Evolutionary conservation across 2,113 vertebrate species (phyloP).

Genomic region (Triplophysa tibetana): DNA sequence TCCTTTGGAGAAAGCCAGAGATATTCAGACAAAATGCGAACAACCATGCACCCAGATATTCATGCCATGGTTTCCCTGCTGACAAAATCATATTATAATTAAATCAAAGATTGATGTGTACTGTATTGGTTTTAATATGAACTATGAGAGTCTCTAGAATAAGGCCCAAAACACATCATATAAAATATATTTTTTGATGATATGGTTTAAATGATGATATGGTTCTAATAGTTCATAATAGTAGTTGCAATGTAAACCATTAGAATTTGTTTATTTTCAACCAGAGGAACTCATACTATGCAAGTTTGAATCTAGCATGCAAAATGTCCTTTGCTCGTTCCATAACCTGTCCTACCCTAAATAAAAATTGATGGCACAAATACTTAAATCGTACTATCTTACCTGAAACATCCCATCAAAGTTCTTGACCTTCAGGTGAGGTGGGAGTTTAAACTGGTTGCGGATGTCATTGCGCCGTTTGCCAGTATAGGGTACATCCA

Average conservation of each 20-base stretch:
- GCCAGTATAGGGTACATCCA: slow-evolving; percentile 81
- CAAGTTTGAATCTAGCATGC: not conserved
- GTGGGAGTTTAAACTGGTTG: slow-evolving; percentile 83
- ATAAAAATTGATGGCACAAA: not conserved
- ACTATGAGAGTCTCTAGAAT: too few relatives aligned
- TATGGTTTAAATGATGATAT: too few relatives aligned
- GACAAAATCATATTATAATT: too few relatives aligned
- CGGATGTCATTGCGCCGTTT: slow-evolving; percentile 84
- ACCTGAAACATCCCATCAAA: slow-evolving; percentile 83
- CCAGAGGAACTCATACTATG: too few relatives aligned
- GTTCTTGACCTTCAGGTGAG: slow-evolving; percentile 83
- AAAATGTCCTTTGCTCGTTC: not conserved
- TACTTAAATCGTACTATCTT: not conserved
- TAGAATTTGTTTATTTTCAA: not conserved
- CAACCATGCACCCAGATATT: not conserved
- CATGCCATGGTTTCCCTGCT: not conserved
- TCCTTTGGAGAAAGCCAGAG: slow-evolving; percentile 64
- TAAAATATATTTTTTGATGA: too few relatives aligned
- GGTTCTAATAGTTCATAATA: too few relatives aligned
- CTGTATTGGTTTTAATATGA: too few relatives aligned
- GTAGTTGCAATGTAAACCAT: not conserved
- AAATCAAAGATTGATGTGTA: too few relatives aligned
- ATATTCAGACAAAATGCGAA: slow-evolving; percentile 10
- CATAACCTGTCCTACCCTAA: not conserved
- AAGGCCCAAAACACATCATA: too few relatives aligned